Evolutionary conservation across 2,888 invertebrate species (phyloP), one percentile per base, ranked within the genome.

Genomic region (Elegia similella): DNA sequence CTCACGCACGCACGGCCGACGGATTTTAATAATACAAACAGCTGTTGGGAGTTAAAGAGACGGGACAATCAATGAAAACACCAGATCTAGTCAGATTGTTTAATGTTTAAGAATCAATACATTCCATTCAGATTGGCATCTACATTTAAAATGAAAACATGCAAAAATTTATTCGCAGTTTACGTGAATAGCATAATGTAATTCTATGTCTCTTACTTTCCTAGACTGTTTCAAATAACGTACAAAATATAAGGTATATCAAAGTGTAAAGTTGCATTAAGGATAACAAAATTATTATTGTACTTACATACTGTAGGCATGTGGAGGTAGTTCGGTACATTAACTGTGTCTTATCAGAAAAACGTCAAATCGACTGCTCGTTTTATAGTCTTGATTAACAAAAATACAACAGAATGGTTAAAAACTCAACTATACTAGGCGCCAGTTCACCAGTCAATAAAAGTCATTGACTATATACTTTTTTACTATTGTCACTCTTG

Each of bases 241-340:
- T 88, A 85, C 76, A 86, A 86, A 88, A 85, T 86, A 82, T 66
- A 66, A 71, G 63, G 67, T 67, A 62, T 67, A 72, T 72, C 75
- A 76, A 76, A 72, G 72, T 76, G 77, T 83, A 80, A 72, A 76
- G 69, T 75, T 64, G 69, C 68, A 71, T 68, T 67, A 69, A 59
- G 43, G 56, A 72, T 80, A 86, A 88, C 85, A 86, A 88, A 82
- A 81, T 75, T 86, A 84, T 83, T 34, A 16, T 80, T 75, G 80
- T 70, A 84, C 74, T 82, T 82, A 38, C 38, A 75, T 79, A 79
- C 73, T 70, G 78, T 82, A 82, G 89, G 87, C 86, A 82, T 83
- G 79, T 80, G 80, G 90, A 90, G 90, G 90, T 90, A 90, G 90
- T 76, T 89, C 76, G 88, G 84, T 86, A 80, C 69, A 66, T 72